Evolutionary conservation across 2,888 invertebrate genomes (phyloP), one percentile per base, ranked within the genome.

Genomic region (Drosophila lutescens): DNA sequence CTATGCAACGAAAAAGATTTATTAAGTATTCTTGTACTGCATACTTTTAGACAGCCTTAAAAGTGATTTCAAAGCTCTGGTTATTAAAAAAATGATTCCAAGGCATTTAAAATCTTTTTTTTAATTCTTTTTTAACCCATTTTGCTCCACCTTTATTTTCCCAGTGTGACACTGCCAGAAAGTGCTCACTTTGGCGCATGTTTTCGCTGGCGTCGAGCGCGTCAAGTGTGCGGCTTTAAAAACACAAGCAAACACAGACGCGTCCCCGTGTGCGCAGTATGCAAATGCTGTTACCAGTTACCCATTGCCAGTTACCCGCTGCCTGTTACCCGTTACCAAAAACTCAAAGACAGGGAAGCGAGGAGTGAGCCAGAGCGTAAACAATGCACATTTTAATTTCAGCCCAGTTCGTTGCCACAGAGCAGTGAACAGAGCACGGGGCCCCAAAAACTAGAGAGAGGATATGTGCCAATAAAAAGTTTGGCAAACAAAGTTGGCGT

Each of bases 381-480:
- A 86, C 86, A 86, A 83, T 86, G 86, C 84, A 85, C 79, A 85
- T 85, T 84, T 82, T 85, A 84, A 86, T 87, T 87, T 87, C 76
- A 73, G 82, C 82, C 88, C 63, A 79, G 87, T 85, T 81, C 74
- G 74, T 68, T 79, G 76, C 79, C 85, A 72, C 79, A 69, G 47
- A 72, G 61, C 54, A 43, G 51, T 23, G 41, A 32, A 17, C 36
- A 13, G 30, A 47, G 50, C 41, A 23, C 40, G 38, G 59, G 9
- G 17, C 55, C 54, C 47, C 26, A 4, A 67, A 10, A 60, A 57
- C 72, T 77, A 15, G 80, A 34, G 66, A 77, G 87, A 41, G 62
- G 74, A 87, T 84, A 83, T 88, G 88, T 88, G 84, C 88, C 88
- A 86, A 88, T 88, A 86, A 86, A 85, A 83, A 85, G 86, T 86